A percentile compares a stretch with the other conserved stretches of the same genome.
phyloP scores from a whole-genome alignment of 1,140 invertebrate genomes.

The Drosophila seguyi region DNA sequence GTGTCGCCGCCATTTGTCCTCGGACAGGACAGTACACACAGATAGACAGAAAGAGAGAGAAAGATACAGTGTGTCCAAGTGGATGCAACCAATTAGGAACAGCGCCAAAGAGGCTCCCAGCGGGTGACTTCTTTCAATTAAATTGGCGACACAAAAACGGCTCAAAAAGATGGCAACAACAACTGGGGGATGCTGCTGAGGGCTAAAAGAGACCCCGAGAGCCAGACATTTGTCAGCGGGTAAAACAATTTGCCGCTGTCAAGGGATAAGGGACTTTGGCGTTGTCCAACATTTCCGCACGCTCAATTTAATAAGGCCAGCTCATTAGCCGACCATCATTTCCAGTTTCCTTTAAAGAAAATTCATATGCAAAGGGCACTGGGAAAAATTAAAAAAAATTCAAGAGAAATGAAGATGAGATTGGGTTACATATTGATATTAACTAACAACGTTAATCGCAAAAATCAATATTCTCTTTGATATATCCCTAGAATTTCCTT shows the following conservation, averaged over 20 bases:
- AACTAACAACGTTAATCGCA: too few relatives aligned
- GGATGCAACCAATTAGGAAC: slow-evolving; percentile 69
- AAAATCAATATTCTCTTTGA: too few relatives aligned
- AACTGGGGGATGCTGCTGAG: not conserved
- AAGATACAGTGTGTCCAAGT: slow-evolving; percentile 38
- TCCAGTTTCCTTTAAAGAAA: not conserved
- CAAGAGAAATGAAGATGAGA: not conserved
- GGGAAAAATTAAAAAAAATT: not conserved
- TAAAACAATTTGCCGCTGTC: slow-evolving; percentile 54
- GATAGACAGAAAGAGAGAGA: too few relatives aligned
- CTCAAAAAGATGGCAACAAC: slow-evolving; percentile 18
- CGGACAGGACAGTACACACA: slow-evolving; percentile 1
- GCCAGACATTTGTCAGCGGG: slow-evolving; percentile 42
- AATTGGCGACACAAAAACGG: slow-evolving; percentile 34
- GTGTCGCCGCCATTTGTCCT: slow-evolving; percentile 63
- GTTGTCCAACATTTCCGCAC: slow-evolving; percentile 57
- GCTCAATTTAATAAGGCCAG: slow-evolving; percentile 48
- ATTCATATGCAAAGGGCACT: slow-evolving; percentile 19
- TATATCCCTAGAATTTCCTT: too few relatives aligned
- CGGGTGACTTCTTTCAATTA: slow-evolving; percentile 54
- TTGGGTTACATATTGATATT: too few relatives aligned
- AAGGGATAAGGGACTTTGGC: slow-evolving; percentile 38
- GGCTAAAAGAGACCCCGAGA: not conserved
- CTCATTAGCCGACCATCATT: slow-evolving; percentile 41
- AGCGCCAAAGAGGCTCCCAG: slow-evolving; percentile 58